Conservation (phyloP, 1,140 invertebrate species). For the Episyrphus balteatus region DNA sequence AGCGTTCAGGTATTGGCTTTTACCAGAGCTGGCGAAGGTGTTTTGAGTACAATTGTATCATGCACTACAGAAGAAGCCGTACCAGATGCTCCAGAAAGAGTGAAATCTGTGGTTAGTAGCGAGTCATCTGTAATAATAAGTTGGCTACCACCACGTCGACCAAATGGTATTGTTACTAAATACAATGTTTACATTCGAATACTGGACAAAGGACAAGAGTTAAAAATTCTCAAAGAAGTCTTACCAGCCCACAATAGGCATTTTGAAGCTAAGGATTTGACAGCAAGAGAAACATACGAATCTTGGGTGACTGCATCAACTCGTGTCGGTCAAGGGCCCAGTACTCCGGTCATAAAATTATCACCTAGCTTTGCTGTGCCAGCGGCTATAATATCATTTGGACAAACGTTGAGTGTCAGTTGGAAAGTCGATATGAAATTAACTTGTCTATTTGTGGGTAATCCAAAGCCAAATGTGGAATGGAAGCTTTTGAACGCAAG, state of each 20-base stretch:
- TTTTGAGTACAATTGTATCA: constrained; percentile 52
- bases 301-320: constrained; percentile 54
- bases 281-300: constrained; percentile 46
- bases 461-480: constrained; percentile 40
- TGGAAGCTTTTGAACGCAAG: constrained; percentile 38
- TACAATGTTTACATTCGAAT: constrained; percentile 62
- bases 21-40: constrained; percentile 66
- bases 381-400: constrained; percentile 50
- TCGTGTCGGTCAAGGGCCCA: constrained; percentile 45
- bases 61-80: constrained; percentile 64
- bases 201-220: constrained; percentile 38
- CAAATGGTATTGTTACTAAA: constrained; percentile 61
- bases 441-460: constrained; percentile 48
- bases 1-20: constrained; percentile 69
- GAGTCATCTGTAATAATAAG: constrained; percentile 61
- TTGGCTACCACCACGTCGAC: constrained; percentile 60
- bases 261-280: constrained; percentile 46
- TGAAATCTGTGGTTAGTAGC: constrained; percentile 59
- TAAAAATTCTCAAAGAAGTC: constrained; percentile 28
- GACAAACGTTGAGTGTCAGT: constrained; percentile 40
- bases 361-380: constrained; percentile 43
- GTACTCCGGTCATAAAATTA: constrained; percentile 43
- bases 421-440: constrained; percentile 46
- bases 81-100: constrained; percentile 57
- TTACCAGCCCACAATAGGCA: constrained; percentile 39